Percentiles rank a stretch among this genome's conserved stretches.
These are phyloP conservation scores for Iselma pallidipennis DNA, from an alignment of 2,888 invertebrate species.

Conservation along the genomic window DNA sequence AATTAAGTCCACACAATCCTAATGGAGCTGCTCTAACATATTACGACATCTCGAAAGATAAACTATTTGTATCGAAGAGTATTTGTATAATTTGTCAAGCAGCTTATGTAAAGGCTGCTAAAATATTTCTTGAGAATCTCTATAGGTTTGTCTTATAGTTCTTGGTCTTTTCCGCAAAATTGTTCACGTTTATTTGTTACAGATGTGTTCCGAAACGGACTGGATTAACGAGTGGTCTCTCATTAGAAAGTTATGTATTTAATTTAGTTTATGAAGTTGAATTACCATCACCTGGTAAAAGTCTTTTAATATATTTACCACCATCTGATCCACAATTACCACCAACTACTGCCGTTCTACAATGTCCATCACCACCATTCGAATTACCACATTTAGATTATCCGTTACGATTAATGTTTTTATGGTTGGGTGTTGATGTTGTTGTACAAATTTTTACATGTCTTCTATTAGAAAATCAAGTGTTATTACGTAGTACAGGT, in stretches of 20 bases:
- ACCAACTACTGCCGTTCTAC: constrained; percentile 69
- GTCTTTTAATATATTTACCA: constrained; percentile 75
- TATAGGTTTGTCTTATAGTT: constrained; percentile 59
- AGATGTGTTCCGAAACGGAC: constrained; percentile 81
- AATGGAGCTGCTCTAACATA: constrained; percentile 77
- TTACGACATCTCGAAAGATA: constrained; percentile 93
- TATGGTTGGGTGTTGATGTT: constrained; percentile 87
- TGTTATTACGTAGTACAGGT: constrained; percentile 91
- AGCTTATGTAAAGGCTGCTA: constrained; percentile 86
- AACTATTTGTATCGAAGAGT: constrained; percentile 93
- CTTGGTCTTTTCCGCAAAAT: no score
- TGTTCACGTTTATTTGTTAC: no score
- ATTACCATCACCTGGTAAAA: constrained; percentile 86
- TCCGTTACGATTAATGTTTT: constrained; percentile 84
- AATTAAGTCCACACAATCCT: constrained; percentile 75
- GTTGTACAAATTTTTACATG: constrained; percentile 93
- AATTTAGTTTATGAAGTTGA: constrained; percentile 91
- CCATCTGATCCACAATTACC: constrained; percentile 71
- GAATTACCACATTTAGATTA: constrained; percentile 96
- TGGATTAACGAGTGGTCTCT: constrained; percentile 66
- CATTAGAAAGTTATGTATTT: constrained; percentile 93
- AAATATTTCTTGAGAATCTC: constrained; percentile 84
- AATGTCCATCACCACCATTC: constrained; percentile 74
- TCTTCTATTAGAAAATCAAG: constrained; percentile 94
- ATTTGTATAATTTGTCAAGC: constrained; percentile 88